A percentile compares a stretch with the other conserved stretches of the same genome.
phyloP scores from a whole-genome alignment of 2,888 invertebrate species.

The Parascotia fuliginaria region DNA sequence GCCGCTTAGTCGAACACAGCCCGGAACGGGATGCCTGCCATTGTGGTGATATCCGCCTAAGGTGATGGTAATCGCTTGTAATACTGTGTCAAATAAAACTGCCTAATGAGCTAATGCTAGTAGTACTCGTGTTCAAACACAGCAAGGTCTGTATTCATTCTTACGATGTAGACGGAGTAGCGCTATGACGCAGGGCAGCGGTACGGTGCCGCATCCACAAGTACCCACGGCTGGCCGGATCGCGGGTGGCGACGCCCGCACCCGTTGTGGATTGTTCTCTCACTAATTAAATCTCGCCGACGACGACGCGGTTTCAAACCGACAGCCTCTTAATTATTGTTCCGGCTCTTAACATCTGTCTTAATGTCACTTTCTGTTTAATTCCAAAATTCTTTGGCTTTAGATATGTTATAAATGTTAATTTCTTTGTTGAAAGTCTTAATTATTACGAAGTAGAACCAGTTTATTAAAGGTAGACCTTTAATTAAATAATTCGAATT shows the following conservation, averaged over 20 bases:
- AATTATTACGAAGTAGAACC: slow-evolving; percentile 34
- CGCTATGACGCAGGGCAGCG: not conserved
- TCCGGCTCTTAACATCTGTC: slow-evolving; percentile 83
- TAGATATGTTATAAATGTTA: slow-evolving; percentile 61
- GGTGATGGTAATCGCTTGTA: too few relatives aligned
- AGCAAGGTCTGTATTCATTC: too few relatives aligned
- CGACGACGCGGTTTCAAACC: slow-evolving; percentile 79
- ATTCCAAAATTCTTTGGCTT: slow-evolving; percentile 71
- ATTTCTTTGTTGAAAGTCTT: slow-evolving; percentile 56
- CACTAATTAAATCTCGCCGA: slow-evolving; percentile 84
- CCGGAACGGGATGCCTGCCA: too few relatives aligned
- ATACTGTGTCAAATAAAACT: too few relatives aligned
- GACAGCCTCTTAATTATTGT: slow-evolving; percentile 85
- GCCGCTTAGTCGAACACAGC: too few relatives aligned
- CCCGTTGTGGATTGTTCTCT: slow-evolving; percentile 66
- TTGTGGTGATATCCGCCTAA: too few relatives aligned
- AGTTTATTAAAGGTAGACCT: slow-evolving; percentile 16
- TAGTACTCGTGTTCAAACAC: too few relatives aligned
- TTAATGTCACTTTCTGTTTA: slow-evolving; percentile 81
- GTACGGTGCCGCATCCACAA: slow-evolving; percentile 25
- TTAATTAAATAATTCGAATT: slow-evolving; percentile 20
- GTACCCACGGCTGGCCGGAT: slow-evolving; percentile 37
- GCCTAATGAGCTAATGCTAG: too few relatives aligned
- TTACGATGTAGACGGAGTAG: not conserved
- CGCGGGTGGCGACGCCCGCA: slow-evolving; percentile 31